Base-by-base conservation (phyloP, 2,888 invertebrate genomes). In the Ornithoptera priamus region DNA sequence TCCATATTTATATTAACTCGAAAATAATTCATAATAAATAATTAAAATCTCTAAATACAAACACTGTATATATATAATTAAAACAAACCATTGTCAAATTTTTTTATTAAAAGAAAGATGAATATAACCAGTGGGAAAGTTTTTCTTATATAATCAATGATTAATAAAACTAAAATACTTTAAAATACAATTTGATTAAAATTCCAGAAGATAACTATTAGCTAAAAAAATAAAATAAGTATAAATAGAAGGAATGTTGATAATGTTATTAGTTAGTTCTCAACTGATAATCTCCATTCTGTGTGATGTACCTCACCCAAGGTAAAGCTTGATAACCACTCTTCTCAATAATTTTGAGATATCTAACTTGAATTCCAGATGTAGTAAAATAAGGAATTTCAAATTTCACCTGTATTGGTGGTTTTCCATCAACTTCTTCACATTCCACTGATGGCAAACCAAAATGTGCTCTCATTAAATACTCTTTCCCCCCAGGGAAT, bases 311-410 rank as follows among this genome's bases (percentile, higher is more conserved):
- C n/a, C 99, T 94, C 7, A 99, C 99, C 99, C 99, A 99, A 0
- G 99, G 99, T 73, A 99, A 86, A 0, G 99, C 99, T 89, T 99
- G 99, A 87, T 99, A 99, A 0, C 99, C 99, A 87, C 98, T 99
- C 91, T 99, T 99, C 84, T 99, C 99, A 80, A 99, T 99, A 79
- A 99, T 99, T 90, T 99, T 99, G 83, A 99, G 92, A 84, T 99
- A 99, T 68, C 99, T 95, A 72, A 98, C 98, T 94, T 99, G 99
- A 80, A 99, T 99, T 53, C 99, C 99, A 39, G 99, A 99, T 50
- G 99, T 99, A 0, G 99, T 99, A 82, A 99, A 99, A 84, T 99
- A 99, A 0, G 99, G 99, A 79, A 99, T 99, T 92, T 99, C 99
- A 93, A 99, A 99, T 89, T 98, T 98, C 4, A 99, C 99, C 92